Conservation (phyloP, 2,888 invertebrate genomes). For the Drosophila pseudotakahashii region DNA sequence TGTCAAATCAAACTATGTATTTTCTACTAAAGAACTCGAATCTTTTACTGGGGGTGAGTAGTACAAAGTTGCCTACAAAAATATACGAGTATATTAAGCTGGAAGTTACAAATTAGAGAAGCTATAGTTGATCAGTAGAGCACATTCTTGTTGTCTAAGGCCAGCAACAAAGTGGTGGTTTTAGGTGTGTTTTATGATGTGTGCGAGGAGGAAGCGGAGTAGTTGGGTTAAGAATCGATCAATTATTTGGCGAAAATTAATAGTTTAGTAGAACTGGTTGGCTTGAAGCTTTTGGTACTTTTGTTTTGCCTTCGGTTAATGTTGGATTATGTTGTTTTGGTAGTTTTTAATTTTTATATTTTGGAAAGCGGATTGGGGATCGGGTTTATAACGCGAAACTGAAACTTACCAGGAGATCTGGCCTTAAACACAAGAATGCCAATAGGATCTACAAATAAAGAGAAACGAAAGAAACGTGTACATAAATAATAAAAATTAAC, state of each 20-base stretch:
- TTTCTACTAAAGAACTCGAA: slow-evolving; percentile 1
- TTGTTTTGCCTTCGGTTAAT: slow-evolving; percentile 14
- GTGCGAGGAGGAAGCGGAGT: slow-evolving; percentile 44
- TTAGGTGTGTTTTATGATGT: slow-evolving; percentile 53
- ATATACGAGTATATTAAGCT: slow-evolving; percentile 11
- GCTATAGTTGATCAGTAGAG: slow-evolving; percentile 53
- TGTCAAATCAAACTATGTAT: neutral
- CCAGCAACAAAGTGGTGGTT: slow-evolving; percentile 73
- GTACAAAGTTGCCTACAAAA: slow-evolving; percentile 17
- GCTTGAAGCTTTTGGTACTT: slow-evolving; percentile 11
- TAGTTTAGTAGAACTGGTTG: slow-evolving; percentile 15
- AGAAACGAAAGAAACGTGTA: slow-evolving; percentile 85
- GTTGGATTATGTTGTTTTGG: neutral
- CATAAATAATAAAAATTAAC: slow-evolving; percentile 78
- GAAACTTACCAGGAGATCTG: slow-evolving; percentile 90
- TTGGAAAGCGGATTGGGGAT: slow-evolving; percentile 27
- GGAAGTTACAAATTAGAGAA: slow-evolving; percentile 38
- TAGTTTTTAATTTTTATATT: slow-evolving; percentile 4
- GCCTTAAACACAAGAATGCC: slow-evolving; percentile 91
- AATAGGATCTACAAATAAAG: slow-evolving; percentile 89
- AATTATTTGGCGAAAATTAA: slow-evolving; percentile 8
- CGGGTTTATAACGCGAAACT: slow-evolving; percentile 78
- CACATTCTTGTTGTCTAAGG: slow-evolving; percentile 83
- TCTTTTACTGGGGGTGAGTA: slow-evolving; percentile 18
- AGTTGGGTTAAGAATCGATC: slow-evolving; percentile 26